Evolutionary conservation across 2,888 invertebrate genomes (phyloP).

Genomic region (Leptopilina myrica): DNA sequence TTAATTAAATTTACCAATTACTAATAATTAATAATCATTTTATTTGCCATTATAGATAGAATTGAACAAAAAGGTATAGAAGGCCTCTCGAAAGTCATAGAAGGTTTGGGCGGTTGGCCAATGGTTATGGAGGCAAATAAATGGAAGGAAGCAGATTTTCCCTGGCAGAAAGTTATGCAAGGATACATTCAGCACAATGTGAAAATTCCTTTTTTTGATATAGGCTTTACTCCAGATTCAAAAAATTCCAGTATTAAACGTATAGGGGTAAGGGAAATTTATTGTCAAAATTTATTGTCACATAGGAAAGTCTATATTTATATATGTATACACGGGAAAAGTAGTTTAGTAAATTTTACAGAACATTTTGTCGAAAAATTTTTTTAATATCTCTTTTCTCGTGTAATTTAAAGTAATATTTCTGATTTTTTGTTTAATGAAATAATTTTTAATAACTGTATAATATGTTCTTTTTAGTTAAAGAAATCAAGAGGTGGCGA

Average conservation of each 20-base stretch:
- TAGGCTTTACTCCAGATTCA: slow-evolving; percentile 34
- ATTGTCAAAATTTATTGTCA: not conserved
- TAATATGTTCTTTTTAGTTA: no score
- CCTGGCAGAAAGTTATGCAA: slow-evolving; percentile 43
- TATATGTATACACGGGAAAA: no score
- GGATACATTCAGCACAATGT: slow-evolving; percentile 46
- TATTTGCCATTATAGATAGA: slow-evolving; percentile 30
- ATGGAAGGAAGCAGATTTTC: not conserved
- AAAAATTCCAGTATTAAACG: slow-evolving; percentile 42
- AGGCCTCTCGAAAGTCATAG: slow-evolving; percentile 42
- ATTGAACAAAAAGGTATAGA: slow-evolving; percentile 40
- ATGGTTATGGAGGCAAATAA: slow-evolving; percentile 36
- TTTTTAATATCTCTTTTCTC: no score
- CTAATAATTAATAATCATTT: no score
- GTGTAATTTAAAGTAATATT: no score
- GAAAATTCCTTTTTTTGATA: slow-evolving; percentile 25
- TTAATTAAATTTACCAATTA: no score
- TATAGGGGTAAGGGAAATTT: not conserved
- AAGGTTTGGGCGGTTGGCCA: slow-evolving; percentile 48
- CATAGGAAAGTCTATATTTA: not conserved
- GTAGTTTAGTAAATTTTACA: no score
- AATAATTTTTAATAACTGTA: no score
- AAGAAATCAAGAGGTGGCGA: no score
- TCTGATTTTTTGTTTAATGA: no score
- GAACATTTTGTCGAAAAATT: no score